Evolutionary conservation across 2,888 invertebrate species (phyloP).

Genomic region (Tetheella fluctuosa): DNA sequence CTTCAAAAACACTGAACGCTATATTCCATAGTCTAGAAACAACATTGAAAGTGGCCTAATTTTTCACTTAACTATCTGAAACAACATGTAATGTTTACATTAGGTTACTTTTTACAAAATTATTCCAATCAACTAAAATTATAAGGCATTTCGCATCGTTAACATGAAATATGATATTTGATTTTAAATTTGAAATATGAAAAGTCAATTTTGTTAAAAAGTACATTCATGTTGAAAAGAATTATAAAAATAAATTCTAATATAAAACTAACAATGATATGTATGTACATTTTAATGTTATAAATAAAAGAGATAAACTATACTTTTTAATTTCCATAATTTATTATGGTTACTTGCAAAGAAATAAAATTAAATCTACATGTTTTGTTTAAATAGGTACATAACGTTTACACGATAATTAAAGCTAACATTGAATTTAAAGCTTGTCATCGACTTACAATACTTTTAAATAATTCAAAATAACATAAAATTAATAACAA

Average conservation of each 20-base stretch:
- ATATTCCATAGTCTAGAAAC: slow-evolving; percentile 80
- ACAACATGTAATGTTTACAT: slow-evolving; percentile 35
- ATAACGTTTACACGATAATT: slow-evolving; percentile 72
- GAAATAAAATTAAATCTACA: not conserved
- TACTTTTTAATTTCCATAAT: not conserved
- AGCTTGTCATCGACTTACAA: slow-evolving; percentile 78
- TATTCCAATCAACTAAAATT: slow-evolving; percentile 35
- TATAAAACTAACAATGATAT: slow-evolving; percentile 10
- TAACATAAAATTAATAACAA: slow-evolving; percentile 31
- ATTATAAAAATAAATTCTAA: slow-evolving; percentile 1
- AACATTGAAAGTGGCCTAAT: slow-evolving; percentile 76
- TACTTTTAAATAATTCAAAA: slow-evolving; percentile 41
- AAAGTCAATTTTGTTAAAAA: slow-evolving; percentile 10
- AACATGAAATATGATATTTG: not conserved
- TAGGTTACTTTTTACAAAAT: slow-evolving; percentile 37
- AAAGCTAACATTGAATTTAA: slow-evolving; percentile 84
- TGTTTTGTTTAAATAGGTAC: slow-evolving; percentile 4
- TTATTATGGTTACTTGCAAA: not conserved
- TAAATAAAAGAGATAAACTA: slow-evolving; percentile 4
- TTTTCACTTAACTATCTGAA: slow-evolving; percentile 43
- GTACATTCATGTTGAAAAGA: not conserved
- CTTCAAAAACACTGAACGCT: slow-evolving; percentile 79
- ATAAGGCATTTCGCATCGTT: slow-evolving; percentile 34
- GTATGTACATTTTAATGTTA: slow-evolving; percentile 2
- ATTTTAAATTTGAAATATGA: not conserved